A percentile compares a stretch with the other conserved stretches of the same genome.
These are phyloP conservation scores for Colletes collaris DNA, from an alignment of 2,888 invertebrate species.

Conservation along the genomic window DNA sequence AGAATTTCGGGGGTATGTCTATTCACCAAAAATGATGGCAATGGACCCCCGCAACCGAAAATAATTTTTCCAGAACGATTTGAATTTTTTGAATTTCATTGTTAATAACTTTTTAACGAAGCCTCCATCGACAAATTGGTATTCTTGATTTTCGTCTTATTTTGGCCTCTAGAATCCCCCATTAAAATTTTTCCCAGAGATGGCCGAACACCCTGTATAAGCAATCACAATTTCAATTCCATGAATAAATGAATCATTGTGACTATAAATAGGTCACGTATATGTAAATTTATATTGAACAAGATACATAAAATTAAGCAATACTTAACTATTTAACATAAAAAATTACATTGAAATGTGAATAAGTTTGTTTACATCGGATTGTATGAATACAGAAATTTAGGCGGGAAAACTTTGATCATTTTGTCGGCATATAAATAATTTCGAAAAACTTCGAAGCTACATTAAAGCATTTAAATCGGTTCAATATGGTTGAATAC, in stretches of 20 bases:
- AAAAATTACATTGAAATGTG: background rate
- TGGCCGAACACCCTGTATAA: no score
- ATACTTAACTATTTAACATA: background rate
- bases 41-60: no score
- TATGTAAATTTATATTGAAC: background rate
- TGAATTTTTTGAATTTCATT: no score
- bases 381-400: background rate
- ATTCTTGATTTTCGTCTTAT: no score
- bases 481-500: background rate
- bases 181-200: no score
- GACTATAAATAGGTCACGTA: background rate
- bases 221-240: background rate
- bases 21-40: no score
- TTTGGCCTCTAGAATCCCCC: no score
- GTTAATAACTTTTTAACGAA: no score
- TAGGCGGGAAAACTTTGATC: constrained; percentile 24
- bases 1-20: no score
- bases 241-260: background rate
- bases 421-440: background rate
- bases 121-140: no score
- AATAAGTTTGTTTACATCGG: background rate
- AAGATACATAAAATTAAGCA: background rate
- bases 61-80: no score
- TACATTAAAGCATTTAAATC: background rate
- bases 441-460: background rate